phyloP scores from a whole-genome alignment of 2,797 vertebrate species.

The Moxostoma hubbsi region DNA sequence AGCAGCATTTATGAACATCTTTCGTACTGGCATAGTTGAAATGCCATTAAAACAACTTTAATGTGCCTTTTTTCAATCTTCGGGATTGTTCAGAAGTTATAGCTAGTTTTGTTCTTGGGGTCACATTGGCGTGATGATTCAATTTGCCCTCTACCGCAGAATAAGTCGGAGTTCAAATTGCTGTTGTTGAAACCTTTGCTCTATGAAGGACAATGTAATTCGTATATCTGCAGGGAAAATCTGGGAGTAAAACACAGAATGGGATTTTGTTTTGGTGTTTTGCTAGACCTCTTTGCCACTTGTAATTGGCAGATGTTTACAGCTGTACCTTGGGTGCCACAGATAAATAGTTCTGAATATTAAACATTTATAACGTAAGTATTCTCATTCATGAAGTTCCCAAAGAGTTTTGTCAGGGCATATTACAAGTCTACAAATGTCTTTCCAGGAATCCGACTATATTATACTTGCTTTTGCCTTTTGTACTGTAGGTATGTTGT shows the following conservation, averaged over 20 bases:
- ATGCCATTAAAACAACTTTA: slow-evolving; percentile 17
- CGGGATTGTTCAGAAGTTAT: slow-evolving; percentile 28
- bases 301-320: slow-evolving; percentile 23
- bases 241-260: slow-evolving; percentile 3
- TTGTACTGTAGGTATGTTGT: background rate
- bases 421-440: background rate
- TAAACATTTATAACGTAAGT: too few relatives aligned
- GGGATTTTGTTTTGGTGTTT: slow-evolving; percentile 15
- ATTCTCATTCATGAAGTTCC: background rate
- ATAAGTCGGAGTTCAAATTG: slow-evolving; percentile 16
- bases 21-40: background rate
- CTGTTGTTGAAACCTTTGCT: slow-evolving; percentile 28
- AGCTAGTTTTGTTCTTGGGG: slow-evolving; percentile 42
- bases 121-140: slow-evolving; percentile 50
- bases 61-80: slow-evolving; percentile 20
- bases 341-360: background rate
- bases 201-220: background rate
- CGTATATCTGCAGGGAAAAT: slow-evolving; percentile 1
- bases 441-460: background rate
- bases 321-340: background rate
- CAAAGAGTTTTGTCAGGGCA: background rate
- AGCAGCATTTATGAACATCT: background rate
- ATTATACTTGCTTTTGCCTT: background rate
- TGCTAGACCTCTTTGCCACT: background rate
- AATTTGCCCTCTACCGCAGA: slow-evolving; percentile 29